Conservation (phyloP, 2,888 invertebrate genomes). For the Sphaerophoria taeniata region DNA sequence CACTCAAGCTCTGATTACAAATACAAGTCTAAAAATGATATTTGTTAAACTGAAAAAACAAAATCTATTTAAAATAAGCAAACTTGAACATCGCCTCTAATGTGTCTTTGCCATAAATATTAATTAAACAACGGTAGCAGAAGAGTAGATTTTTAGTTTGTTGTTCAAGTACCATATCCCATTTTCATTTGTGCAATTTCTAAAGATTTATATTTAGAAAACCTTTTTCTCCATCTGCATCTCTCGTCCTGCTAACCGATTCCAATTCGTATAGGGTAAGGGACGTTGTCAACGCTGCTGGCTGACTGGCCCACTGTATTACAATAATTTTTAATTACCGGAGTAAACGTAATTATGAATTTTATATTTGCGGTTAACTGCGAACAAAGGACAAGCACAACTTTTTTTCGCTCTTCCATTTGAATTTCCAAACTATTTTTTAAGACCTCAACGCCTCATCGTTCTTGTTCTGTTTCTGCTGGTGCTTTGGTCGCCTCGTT, state of each 20-base stretch:
- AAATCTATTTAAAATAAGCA: background rate
- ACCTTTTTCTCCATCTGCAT: constrained; percentile 74
- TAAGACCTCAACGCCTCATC: constrained; percentile 23
- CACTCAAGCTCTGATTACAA: background rate
- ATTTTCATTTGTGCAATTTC: constrained; percentile 73
- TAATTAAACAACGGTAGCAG: constrained; percentile 66
- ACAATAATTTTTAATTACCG: constrained; percentile 83
- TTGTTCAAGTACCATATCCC: constrained; percentile 73
- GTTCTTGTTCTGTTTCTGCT: constrained; percentile 4
- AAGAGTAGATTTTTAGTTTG: constrained; percentile 67
- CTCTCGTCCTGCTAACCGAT: constrained; percentile 63
- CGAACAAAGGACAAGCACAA: constrained; percentile 70
- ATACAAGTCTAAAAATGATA: constrained; percentile 4
- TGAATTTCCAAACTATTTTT: constrained; percentile 62
- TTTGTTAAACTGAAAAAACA: background rate
- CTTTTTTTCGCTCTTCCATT: constrained; percentile 65
- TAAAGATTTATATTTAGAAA: constrained; percentile 73
- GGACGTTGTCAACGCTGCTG: constrained; percentile 18
- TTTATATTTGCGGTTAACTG: constrained; percentile 80
- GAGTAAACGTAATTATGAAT: constrained; percentile 83
- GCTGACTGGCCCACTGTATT: constrained; percentile 77
- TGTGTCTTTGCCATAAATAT: constrained; percentile 67
- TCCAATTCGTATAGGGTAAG: constrained; percentile 33
- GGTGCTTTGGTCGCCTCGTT: constrained; percentile 8
- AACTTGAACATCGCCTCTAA: constrained; percentile 1